A percentile compares a stretch with the other conserved stretches of the same genome.
phyloP scores from a whole-genome alignment of 2,797 vertebrate species.

The Ctenopoma kingsleyae region DNA sequence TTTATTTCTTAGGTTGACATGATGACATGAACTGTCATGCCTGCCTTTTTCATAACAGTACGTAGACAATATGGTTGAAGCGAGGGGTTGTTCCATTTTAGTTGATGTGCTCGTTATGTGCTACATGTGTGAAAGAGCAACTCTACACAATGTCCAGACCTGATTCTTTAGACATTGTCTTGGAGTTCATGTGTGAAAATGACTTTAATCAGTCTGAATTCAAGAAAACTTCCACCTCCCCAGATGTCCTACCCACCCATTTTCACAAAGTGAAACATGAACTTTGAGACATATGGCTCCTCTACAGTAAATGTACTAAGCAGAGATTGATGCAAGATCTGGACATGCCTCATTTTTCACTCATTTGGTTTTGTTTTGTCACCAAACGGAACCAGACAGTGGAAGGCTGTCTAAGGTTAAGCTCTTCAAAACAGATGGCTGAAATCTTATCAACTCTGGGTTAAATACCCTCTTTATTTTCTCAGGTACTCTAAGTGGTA shows the following conservation, averaged over 20 bases:
- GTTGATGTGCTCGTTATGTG: too few relatives aligned
- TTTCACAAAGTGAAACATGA: conserved; percentile 53
- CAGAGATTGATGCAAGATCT: conserved; percentile 51
- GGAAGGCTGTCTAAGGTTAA: conserved; percentile 71
- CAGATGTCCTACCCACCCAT: conserved; percentile 53
- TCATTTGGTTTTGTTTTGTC: conserved; percentile 71
- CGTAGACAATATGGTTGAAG: background rate
- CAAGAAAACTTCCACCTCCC: conserved; percentile 37
- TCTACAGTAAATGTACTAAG: conserved; percentile 56
- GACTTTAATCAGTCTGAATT: background rate
- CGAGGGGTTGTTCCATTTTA: too few relatives aligned
- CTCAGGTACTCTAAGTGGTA: conserved; percentile 76
- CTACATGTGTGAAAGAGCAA: too few relatives aligned
- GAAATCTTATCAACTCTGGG: conserved; percentile 77
- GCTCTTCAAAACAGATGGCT: conserved; percentile 83
- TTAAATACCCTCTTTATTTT: conserved; percentile 82
- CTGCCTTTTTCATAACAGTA: background rate
- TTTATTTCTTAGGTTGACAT: background rate
- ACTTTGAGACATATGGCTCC: conserved; percentile 70
- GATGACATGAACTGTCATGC: background rate
- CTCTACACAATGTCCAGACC: too few relatives aligned
- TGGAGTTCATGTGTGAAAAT: too few relatives aligned
- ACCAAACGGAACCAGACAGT: conserved; percentile 57
- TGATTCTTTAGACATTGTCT: too few relatives aligned
- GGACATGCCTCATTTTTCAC: conserved; percentile 59